Conservation (phyloP, 2,113 vertebrate genomes). For the Hymenochirus boettgeri region DNA sequence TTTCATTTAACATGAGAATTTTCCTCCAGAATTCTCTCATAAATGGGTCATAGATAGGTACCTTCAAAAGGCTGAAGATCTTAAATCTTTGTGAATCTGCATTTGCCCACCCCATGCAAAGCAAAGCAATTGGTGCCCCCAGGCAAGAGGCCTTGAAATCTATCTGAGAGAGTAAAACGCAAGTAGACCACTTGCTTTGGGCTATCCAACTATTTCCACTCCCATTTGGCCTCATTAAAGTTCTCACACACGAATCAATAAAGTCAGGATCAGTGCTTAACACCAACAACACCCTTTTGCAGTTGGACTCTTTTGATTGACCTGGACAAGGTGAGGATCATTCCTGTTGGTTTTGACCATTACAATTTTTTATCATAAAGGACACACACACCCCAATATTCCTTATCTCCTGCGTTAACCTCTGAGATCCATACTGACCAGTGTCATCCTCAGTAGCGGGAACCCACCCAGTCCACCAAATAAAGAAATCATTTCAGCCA, state of each 20-base stretch:
- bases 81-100: constrained; percentile 15
- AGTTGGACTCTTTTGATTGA: constrained; percentile 4
- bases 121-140: constrained; percentile 23
- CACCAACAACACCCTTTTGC: constrained; percentile 12
- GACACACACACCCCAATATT: constrained; percentile 35
- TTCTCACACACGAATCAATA: background rate
- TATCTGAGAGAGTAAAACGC: constrained; percentile 13
- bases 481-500: constrained; percentile 22
- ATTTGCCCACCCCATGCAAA: background rate
- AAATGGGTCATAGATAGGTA: constrained; percentile 12
- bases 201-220: constrained; percentile 19
- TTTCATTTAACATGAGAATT: constrained; percentile 29
- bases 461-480: constrained; percentile 42
- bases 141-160: background rate
- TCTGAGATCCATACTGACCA: constrained; percentile 6
- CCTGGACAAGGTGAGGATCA: background rate
- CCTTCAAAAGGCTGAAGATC: background rate
- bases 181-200: constrained; percentile 24
- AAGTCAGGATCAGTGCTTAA: constrained; percentile 17
- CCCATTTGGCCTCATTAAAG: background rate
- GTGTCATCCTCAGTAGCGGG: constrained; percentile 12
- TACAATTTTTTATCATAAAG: constrained; percentile 19
- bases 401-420: constrained; percentile 13
- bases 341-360: background rate
- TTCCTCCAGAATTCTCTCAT: constrained; percentile 34